These are phyloP conservation scores for Cryptops parisi DNA, from an alignment of 2,888 invertebrate species.

Conservation along the genomic window DNA sequence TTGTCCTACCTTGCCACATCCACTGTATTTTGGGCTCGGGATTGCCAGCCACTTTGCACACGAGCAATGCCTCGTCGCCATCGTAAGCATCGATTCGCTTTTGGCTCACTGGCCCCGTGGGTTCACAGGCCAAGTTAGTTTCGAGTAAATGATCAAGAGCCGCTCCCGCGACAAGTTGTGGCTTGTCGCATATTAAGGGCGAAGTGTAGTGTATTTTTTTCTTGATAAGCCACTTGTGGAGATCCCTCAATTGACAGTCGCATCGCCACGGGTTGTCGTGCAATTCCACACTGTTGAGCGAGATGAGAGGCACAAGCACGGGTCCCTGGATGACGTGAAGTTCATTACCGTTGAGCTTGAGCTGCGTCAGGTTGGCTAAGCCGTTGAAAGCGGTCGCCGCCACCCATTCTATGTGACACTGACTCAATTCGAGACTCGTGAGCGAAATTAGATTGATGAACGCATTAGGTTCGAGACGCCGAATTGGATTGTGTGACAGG, in stretches of 20 bases:
- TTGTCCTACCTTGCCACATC: constrained; percentile 68
- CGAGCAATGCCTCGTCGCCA: constrained; percentile 70
- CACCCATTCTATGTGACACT: constrained; percentile 60
- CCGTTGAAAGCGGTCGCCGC: constrained; percentile 68
- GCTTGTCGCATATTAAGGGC: constrained; percentile 51
- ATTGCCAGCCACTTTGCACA: constrained; percentile 57
- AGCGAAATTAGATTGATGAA: constrained; percentile 44
- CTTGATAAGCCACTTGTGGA: constrained; percentile 65
- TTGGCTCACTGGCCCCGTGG: constrained; percentile 44
- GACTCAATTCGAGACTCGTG: constrained; percentile 60
- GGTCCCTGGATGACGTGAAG: constrained; percentile 54
- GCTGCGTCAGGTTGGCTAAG: constrained; percentile 64
- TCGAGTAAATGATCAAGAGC: constrained; percentile 59
- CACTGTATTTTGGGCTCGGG: constrained; percentile 69
- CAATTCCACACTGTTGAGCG: constrained; percentile 59
- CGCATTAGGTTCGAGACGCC: constrained; percentile 43
- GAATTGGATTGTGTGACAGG: constrained; percentile 68
- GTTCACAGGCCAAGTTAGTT: constrained; percentile 74
- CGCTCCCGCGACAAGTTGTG: constrained; percentile 35
- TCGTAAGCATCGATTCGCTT: constrained; percentile 50
- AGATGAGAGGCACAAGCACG: constrained; percentile 22
- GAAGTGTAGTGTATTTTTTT: constrained; percentile 50
- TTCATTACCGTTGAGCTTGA: constrained; percentile 66
- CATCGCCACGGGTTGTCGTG: constrained; percentile 82
- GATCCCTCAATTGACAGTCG: constrained; percentile 64